These are phyloP conservation scores for Sipha maydis DNA, from an alignment of 2,888 invertebrate species.

Conservation along the genomic window DNA sequence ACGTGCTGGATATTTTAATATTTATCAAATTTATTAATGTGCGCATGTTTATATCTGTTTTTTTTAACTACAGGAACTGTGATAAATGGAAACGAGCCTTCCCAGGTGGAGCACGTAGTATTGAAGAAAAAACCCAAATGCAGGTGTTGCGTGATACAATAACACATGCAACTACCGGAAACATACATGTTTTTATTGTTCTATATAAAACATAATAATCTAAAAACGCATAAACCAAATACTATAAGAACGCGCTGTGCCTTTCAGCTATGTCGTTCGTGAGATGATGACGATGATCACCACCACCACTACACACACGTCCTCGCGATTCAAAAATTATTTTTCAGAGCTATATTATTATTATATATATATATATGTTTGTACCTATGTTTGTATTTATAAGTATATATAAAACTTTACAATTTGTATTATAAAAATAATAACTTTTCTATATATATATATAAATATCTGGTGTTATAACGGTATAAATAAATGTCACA, in stretches of 20 bases:
- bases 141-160: constrained; percentile 94
- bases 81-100: constrained; percentile 71
- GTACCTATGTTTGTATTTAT: constrained; percentile 60
- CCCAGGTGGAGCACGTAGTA: constrained; percentile 89
- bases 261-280: constrained; percentile 51
- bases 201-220: constrained; percentile 50
- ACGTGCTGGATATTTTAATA: neutral
- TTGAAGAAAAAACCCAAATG: constrained; percentile 95
- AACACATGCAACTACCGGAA: constrained; percentile 67
- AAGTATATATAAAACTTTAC: constrained; percentile 58
- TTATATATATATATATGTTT: constrained; percentile 56
- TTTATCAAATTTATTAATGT: neutral
- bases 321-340: constrained; percentile 46
- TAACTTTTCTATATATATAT: constrained; percentile 52
- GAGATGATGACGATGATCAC: neutral
- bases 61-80: constrained; percentile 69
- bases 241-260: constrained; percentile 53
- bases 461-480: constrained; percentile 32
- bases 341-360: constrained; percentile 61
- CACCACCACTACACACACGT: neutral
- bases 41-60: too few species aligned
- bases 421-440: constrained; percentile 59
- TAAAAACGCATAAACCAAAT: constrained; percentile 57
- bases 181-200: constrained; percentile 43
- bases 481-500: constrained; percentile 61